Base-by-base conservation (phyloP, 2,113 vertebrate species). In the Melanotaenia duboulayi region DNA sequence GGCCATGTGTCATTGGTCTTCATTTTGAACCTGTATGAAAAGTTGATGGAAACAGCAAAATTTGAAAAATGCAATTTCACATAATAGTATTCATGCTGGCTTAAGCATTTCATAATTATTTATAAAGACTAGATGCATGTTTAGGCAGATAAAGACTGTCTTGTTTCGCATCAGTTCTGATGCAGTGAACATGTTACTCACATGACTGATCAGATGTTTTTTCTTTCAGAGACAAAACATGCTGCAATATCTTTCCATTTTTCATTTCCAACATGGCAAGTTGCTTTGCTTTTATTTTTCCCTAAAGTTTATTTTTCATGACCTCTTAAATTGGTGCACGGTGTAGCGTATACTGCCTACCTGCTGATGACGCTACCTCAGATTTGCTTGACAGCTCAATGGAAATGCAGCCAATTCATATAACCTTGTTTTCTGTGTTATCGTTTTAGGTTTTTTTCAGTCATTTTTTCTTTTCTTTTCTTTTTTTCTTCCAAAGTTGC, bases 381-480 rank as follows among this genome's bases (percentile, higher is more conserved):
- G 35, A 37, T 37, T 37, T 37, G 35, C 11, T 37, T 11, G 12
- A 11, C 8, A 28, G 6, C 28, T 11, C 1, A 10, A 40, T 11
- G 39, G 39, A 40, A 40, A 40, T 12, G 12, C 39, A 40, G 39
- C 39, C 11, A 6, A 28, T 28, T n/a, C n/a, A n/a, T 40, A 11
- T 40, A 3, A 11, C 39, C 11, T 39, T 35, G n/a, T n/a, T n/a
- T n/a, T n/a, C n/a, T n/a, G n/a, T n/a, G n/a, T n/a, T n/a, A n/a
- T n/a, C n/a, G n/a, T n/a, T n/a, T n/a, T n/a, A n/a, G n/a, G n/a
- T n/a, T n/a, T n/a, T n/a, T n/a, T n/a, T n/a, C n/a, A n/a, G n/a
- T n/a, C n/a, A n/a, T n/a, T n/a, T n/a, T n/a, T n/a, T n/a, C n/a
- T 52, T 64, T 39, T 76, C 67, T 64, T 77, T 80, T 74, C 75